Base-by-base conservation (phyloP, 2,113 vertebrate species). In the Zosterops pallidus region DNA sequence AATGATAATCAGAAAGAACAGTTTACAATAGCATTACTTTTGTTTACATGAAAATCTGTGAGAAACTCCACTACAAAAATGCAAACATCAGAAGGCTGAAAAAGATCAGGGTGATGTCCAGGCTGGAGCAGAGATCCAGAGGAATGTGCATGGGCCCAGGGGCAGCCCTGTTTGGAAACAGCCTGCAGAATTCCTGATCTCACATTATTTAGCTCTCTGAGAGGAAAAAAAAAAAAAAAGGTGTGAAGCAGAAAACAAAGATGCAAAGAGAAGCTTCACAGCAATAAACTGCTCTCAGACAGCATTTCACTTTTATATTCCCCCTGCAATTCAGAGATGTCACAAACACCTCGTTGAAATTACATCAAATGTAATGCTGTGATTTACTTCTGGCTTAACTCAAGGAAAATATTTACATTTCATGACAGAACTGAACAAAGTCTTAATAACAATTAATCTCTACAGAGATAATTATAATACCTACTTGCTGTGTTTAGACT, bases 371-470 rank as follows among this genome's bases (percentile, higher is more conserved):
- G 25, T 60, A 71, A 60, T 49, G 70, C 49, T 59, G n/a, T 86
- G 77, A 75, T 90, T 94, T 95, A 57, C 63, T 91, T 60, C 57
- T 76, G 62, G 42, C 76, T 89, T 81, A 87, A 26, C 69, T 79
- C 65, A 56, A 60, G 93, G 77, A 68, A 87, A 91, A 94, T 89
- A 81, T 92, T 92, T 76, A 60, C 52, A 49, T 87, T 91, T 82
- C 69, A 44, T 62, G 81, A 46, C 78, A 84, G 77, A 74, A 42
- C 41, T 39, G 57, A 92, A 39, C 84, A 39, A 96, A 92, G 46
- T 46, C 65, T 91, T 92, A 94, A 79, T 85, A 89, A 69, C 67
- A 82, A 92, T 96, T 95, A 93, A 84, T 92, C 62, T 92, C 86
- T 72, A 33, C 57, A 89, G 86, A 89, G 84, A 87, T 87, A 79